These are phyloP conservation scores for Meloidogyne floridensis DNA, from an alignment of 1,140 invertebrate genomes.

Conservation along the genomic window DNA sequence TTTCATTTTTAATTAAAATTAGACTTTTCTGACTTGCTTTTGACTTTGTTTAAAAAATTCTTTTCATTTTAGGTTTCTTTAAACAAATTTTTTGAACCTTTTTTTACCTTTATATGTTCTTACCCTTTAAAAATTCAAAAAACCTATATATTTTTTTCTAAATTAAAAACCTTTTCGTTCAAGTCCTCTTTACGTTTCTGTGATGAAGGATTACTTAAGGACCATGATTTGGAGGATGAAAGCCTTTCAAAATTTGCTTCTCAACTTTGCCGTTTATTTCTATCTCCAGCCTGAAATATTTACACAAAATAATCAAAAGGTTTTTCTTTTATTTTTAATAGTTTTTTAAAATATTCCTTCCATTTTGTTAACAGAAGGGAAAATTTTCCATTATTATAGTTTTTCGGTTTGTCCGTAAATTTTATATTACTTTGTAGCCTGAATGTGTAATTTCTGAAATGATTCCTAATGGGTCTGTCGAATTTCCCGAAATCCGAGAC, in stretches of 20 bases:
- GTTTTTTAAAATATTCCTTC: background rate
- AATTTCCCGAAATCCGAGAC: no score
- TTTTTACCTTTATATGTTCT: background rate
- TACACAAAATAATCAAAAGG: background rate
- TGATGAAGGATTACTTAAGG: slow-evolving; percentile 49
- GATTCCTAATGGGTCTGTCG: no score
- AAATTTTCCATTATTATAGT: no score
- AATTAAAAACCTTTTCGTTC: background rate
- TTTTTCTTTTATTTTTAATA: background rate
- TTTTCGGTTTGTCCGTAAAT: no score
- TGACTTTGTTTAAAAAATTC: background rate
- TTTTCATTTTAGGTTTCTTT: background rate
- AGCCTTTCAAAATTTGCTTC: slow-evolving; percentile 45
- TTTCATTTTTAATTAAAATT: background rate
- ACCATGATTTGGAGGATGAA: slow-evolving; percentile 47
- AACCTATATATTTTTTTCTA: background rate
- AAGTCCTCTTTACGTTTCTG: slow-evolving; percentile 43
- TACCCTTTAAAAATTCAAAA: background rate
- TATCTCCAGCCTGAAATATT: background rate
- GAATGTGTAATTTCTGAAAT: no score
- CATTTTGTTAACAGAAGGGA: no score
- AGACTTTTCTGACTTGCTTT: background rate
- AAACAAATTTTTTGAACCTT: background rate
- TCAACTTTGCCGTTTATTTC: slow-evolving; percentile 29
- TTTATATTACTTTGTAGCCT: no score